Evolutionary conservation across 2,888 invertebrate genomes (phyloP).

Genomic region (Formica aserva): DNA sequence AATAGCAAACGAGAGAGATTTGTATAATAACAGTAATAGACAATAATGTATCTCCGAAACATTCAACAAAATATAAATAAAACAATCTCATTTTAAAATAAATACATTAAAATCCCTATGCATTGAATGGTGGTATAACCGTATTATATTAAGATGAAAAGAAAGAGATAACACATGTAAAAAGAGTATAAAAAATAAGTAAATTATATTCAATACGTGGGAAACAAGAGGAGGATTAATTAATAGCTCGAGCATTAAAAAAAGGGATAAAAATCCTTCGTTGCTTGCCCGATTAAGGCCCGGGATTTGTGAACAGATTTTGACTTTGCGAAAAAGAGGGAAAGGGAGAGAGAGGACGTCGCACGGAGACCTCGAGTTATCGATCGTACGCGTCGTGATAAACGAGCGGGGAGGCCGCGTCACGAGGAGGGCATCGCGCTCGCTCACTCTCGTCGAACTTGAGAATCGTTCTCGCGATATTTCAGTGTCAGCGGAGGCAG

Average conservation of each 20-base stretch:
- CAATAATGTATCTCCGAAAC: not conserved
- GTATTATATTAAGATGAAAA: not conserved
- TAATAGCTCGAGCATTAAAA: not conserved
- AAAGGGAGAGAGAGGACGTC: not conserved
- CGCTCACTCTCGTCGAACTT: conserved; percentile 51
- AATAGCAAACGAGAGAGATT: not conserved
- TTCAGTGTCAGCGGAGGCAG: conserved; percentile 60
- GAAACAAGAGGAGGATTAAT: not conserved
- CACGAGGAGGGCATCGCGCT: conserved; percentile 37
- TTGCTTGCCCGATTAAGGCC: not conserved
- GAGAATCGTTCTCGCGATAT: conserved; percentile 63
- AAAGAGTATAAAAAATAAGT: not conserved
- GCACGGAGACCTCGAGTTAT: conserved; percentile 26
- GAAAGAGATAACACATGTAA: not conserved
- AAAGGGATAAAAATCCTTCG: not conserved
- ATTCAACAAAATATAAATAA: not conserved
- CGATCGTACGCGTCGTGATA: conserved; percentile 54
- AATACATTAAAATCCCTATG: not conserved
- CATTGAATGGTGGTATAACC: not conserved
- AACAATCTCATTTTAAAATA: not conserved
- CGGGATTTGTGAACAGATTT: conserved; percentile 10
- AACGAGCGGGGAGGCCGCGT: conserved; percentile 50
- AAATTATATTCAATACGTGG: not conserved
- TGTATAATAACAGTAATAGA: not conserved
- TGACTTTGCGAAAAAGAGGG: not conserved